These are phyloP conservation scores for Listronotus bonariensis DNA, from an alignment of 1,140 invertebrate species.

Conservation along the genomic window DNA sequence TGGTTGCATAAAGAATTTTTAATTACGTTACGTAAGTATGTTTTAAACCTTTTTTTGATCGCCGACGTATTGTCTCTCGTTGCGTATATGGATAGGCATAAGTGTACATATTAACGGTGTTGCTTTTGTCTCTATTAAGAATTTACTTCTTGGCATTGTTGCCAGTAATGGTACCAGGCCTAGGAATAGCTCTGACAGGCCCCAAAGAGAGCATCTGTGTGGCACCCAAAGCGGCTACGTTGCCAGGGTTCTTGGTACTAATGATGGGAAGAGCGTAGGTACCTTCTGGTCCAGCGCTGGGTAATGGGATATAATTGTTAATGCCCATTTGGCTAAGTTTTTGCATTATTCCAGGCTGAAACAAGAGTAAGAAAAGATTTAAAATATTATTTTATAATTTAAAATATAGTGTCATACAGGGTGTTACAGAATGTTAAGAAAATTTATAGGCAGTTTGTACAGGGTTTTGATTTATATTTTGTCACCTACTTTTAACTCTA, in stretches of 20 bases:
- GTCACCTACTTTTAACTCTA: too few species aligned
- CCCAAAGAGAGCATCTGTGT: constrained; percentile 71
- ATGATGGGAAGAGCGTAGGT: constrained; percentile 75
- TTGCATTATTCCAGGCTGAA: constrained; percentile 63
- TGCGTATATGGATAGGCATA: too few species aligned
- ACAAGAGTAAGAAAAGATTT: not conserved
- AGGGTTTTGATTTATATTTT: too few species aligned
- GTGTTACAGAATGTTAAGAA: too few species aligned
- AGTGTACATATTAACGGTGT: too few species aligned
- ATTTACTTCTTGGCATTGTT: constrained; percentile 12
- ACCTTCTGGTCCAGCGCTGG: constrained; percentile 66
- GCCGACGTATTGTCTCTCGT: too few species aligned
- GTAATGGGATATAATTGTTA: constrained; percentile 73
- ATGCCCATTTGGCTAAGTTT: constrained; percentile 70
- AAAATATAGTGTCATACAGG: too few species aligned
- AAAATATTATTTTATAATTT: not conserved
- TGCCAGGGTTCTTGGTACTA: constrained; percentile 67
- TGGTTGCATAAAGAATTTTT: too few species aligned
- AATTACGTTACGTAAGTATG: too few species aligned
- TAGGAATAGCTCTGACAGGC: constrained; percentile 58
- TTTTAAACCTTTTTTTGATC: too few species aligned
- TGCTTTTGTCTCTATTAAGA: too few species aligned
- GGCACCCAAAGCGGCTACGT: constrained; percentile 67
- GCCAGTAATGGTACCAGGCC: constrained; percentile 4
- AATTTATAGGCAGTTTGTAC: too few species aligned